Conservation (phyloP, 1,140 invertebrate species). For the Trichonephila clavata region DNA sequence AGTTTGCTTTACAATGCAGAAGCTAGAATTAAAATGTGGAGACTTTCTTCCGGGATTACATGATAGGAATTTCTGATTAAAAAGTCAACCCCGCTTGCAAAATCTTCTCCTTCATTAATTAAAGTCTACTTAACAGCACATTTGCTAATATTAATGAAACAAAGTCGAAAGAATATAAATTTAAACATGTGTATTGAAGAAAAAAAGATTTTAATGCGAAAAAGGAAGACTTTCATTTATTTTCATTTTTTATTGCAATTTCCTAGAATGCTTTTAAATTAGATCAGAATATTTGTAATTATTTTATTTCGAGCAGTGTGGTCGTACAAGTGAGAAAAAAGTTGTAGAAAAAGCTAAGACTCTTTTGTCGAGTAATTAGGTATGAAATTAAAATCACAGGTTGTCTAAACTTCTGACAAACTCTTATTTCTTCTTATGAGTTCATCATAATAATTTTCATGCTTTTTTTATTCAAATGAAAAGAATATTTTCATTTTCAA, state of each 20-base stretch:
- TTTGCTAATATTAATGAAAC: neutral
- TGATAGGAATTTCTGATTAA: constrained; percentile 29
- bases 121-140: neutral
- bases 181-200: neutral
- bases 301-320: neutral
- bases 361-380: neutral
- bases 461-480: too few species aligned
- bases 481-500: too few species aligned
- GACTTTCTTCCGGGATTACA: constrained; percentile 11
- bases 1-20: neutral
- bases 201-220: neutral
- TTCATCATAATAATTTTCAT: too few species aligned
- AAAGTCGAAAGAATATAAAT: neutral
- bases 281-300: neutral
- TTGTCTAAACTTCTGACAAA: too few species aligned
- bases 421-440: too few species aligned
- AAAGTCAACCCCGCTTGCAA: neutral
- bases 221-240: neutral
- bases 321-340: neutral
- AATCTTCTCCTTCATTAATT: neutral
- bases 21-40: neutral
- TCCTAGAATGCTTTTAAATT: neutral
- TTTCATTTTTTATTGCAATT: neutral
- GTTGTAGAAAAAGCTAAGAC: neutral
- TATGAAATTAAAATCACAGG: too few species aligned